Evolutionary conservation across 2,888 invertebrate genomes (phyloP).

Genomic region (Thysanoteuthis rhombus): DNA sequence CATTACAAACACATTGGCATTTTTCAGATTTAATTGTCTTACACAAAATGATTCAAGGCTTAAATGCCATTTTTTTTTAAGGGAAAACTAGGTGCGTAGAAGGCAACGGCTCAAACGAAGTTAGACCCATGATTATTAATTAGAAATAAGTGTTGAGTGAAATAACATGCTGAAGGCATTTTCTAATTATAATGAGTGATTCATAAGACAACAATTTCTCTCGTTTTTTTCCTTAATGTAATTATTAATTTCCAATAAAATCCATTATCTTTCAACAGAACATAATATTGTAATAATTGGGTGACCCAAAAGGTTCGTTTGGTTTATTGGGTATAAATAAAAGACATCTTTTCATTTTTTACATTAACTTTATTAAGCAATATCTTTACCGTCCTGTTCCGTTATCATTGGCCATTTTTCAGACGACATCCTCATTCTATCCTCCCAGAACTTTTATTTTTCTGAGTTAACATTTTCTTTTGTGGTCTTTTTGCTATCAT

Average conservation of each 20-base stretch:
- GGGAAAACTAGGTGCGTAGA: not conserved
- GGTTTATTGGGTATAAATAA: not conserved
- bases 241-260: not conserved
- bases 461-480: too few species aligned
- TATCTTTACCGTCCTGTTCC: too few species aligned
- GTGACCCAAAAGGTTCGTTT: not conserved
- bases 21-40: too few species aligned
- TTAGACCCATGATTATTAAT: not conserved
- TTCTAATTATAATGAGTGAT: slow-evolving; percentile 12
- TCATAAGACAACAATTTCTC: not conserved
- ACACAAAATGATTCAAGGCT: too few species aligned
- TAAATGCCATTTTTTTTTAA: not conserved
- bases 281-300: not conserved
- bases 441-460: too few species aligned
- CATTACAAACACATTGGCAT: too few species aligned
- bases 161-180: not conserved
- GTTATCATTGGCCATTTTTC: too few species aligned
- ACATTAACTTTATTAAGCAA: too few species aligned
- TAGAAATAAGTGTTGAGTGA: slow-evolving; percentile 12
- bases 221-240: not conserved
- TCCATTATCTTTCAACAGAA: not conserved
- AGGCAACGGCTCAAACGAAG: not conserved
- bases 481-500: too few species aligned
- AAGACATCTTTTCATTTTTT: not conserved
- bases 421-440: too few species aligned